Conservation (phyloP, 64 coral and sea anemone species). For the Montipora foliosa region DNA sequence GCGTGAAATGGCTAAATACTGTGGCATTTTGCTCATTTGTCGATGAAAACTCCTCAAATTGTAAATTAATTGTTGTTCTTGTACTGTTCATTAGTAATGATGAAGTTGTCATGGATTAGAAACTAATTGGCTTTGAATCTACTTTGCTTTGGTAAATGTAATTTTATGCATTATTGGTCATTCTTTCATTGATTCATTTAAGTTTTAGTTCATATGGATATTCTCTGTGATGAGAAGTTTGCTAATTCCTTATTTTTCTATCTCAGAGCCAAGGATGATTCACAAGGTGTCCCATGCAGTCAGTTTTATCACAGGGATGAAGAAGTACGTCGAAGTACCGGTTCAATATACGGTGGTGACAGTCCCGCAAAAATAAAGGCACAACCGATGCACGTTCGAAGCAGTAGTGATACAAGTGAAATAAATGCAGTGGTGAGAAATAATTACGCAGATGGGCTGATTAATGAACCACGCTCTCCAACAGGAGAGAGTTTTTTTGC, state of each 20-base stretch:
- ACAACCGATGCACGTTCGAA: slow-evolving; percentile 91
- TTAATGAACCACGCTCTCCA: slow-evolving; percentile 79
- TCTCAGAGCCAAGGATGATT: slow-evolving; percentile 83
- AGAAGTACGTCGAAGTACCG: slow-evolving; percentile 90
- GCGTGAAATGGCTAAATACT: not conserved
- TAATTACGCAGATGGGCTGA: slow-evolving; percentile 46
- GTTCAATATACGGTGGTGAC: slow-evolving; percentile 90
- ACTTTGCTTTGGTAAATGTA: not conserved
- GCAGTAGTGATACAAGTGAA: slow-evolving; percentile 97
- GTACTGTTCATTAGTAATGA: too few relatives aligned
- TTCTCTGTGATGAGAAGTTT: too few relatives aligned
- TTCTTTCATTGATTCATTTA: not conserved
- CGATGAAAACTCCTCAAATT: not conserved
- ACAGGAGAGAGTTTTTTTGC: slow-evolving; percentile 97
- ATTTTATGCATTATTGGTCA: not conserved
- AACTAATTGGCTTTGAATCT: too few relatives aligned
- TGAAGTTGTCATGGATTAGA: too few relatives aligned
- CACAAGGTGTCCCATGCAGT: slow-evolving; percentile 49
- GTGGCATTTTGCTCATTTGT: slow-evolving; percentile 7
- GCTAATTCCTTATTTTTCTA: not conserved
- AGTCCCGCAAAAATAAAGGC: slow-evolving; percentile 67
- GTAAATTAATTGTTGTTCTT: not conserved
- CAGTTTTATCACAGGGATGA: slow-evolving; percentile 91
- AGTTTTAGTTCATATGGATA: not conserved
- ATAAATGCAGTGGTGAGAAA: slow-evolving; percentile 74